These are phyloP conservation scores for Peromyscus aztecus DNA, from an alignment of 2,797 vertebrate species.

Conservation along the genomic window DNA sequence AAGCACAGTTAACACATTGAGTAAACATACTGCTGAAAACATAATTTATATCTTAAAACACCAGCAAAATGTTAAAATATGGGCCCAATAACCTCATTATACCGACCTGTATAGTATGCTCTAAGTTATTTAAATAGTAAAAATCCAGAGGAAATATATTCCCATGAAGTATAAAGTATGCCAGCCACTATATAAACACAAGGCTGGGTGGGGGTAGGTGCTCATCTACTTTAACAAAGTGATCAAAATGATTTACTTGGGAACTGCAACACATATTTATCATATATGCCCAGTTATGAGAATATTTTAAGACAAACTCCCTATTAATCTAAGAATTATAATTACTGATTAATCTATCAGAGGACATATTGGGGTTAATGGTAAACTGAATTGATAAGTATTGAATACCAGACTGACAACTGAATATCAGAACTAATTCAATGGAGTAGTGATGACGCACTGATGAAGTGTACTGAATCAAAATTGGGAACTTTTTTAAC, in stretches of 20 bases:
- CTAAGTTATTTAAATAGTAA: conserved; percentile 60
- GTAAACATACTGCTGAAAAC: conserved; percentile 30
- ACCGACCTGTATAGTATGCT: conserved; percentile 11
- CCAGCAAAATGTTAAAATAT: conserved; percentile 53
- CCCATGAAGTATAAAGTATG: neutral
- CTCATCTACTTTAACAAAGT: conserved; percentile 14
- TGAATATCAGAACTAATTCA: conserved; percentile 5
- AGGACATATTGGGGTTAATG: neutral
- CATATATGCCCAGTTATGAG: conserved; percentile 45
- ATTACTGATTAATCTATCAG: neutral
- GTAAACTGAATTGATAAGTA: conserved; percentile 38
- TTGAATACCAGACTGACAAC: neutral
- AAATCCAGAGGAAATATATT: conserved; percentile 32
- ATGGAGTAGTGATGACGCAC: neutral
- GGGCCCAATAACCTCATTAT: conserved; percentile 30
- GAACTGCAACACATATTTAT: neutral
- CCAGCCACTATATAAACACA: neutral
- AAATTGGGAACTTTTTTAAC: conserved; percentile 5
- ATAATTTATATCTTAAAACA: conserved; percentile 40
- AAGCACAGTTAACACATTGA: conserved; percentile 20
- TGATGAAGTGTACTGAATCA: conserved; percentile 35
- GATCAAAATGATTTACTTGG: neutral
- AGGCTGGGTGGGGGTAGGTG: neutral
- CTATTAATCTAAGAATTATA: conserved; percentile 5
- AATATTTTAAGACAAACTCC: conserved; percentile 27